These are phyloP conservation scores for Antigone vipio DNA, from an alignment of 2,113 vertebrate genomes.

Conservation along the genomic window DNA sequence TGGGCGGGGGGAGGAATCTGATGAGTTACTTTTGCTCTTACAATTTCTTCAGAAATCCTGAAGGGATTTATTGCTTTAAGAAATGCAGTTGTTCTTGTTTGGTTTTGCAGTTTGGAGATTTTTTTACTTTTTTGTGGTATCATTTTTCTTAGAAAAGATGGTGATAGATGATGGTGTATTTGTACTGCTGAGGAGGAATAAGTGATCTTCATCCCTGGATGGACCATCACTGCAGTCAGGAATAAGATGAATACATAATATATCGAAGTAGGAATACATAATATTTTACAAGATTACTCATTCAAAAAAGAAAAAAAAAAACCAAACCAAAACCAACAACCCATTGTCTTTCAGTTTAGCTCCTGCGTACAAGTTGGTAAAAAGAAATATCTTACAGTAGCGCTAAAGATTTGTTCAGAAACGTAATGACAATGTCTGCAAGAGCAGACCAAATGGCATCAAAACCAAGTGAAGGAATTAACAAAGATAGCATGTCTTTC, in stretches of 20 bases:
- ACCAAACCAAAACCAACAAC: not conserved
- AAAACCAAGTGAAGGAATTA: not conserved
- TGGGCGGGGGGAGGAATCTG: fast-evolving
- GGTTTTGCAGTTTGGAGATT: not conserved
- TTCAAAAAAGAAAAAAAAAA: not conserved
- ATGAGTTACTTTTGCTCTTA: not conserved
- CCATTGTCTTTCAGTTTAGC: not conserved
- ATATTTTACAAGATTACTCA: not conserved
- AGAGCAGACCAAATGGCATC: not conserved
- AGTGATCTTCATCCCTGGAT: no score
- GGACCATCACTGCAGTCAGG: fast-evolving
- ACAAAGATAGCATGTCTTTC: not conserved
- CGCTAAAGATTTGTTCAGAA: not conserved
- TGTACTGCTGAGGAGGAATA: not conserved
- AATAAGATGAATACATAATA: not conserved
- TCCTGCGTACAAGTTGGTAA: not conserved
- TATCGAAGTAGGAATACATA: not conserved
- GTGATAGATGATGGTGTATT: not conserved
- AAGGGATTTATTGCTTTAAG: not conserved
- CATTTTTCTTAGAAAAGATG: not conserved
- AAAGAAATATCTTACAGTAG: not conserved
- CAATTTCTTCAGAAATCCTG: not conserved
- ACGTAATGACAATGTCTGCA: not conserved
- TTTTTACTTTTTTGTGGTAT: not conserved
- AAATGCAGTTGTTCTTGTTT: not conserved